A percentile compares a stretch with the other conserved stretches of the same genome.
Evolutionary conservation across 2,113 vertebrate genomes (phyloP).

Genomic region (Nycticorax nycticorax): DNA sequence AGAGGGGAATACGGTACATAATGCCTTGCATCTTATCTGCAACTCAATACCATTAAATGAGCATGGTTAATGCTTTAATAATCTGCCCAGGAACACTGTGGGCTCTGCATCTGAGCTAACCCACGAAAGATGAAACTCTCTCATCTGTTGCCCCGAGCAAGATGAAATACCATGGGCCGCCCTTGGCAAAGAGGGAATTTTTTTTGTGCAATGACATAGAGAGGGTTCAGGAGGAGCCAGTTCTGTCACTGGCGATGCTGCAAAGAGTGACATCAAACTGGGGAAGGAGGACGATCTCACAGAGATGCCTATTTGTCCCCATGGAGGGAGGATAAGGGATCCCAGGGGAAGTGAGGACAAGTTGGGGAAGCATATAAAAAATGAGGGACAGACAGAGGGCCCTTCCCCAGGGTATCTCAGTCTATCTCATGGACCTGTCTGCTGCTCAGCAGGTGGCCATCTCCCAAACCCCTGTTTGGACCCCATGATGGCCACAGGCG

Average conservation of each 20-base stretch:
- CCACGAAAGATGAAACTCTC: conserved; percentile 11
- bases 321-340: neutral
- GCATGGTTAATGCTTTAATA: conserved; percentile 49
- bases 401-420: neutral
- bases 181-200: neutral
- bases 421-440: neutral
- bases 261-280: neutral
- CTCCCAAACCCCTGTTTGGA: neutral
- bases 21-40: conserved; percentile 26
- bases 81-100: conserved; percentile 29
- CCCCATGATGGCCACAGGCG: neutral
- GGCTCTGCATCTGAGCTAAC: conserved; percentile 19
- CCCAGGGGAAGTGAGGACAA: neutral
- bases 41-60: conserved; percentile 45
- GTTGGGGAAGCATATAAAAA: rapidly evolving
- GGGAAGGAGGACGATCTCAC: neutral
- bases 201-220: neutral
- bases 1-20: neutral
- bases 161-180: neutral
- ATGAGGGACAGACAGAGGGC: neutral
- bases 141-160: neutral
- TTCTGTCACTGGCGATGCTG: neutral
- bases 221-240: neutral
- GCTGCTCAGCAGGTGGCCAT: neutral
- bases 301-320: neutral